These are phyloP conservation scores for Labeo catla DNA, from an alignment of 2,113 vertebrate species.

Conservation along the genomic window DNA sequence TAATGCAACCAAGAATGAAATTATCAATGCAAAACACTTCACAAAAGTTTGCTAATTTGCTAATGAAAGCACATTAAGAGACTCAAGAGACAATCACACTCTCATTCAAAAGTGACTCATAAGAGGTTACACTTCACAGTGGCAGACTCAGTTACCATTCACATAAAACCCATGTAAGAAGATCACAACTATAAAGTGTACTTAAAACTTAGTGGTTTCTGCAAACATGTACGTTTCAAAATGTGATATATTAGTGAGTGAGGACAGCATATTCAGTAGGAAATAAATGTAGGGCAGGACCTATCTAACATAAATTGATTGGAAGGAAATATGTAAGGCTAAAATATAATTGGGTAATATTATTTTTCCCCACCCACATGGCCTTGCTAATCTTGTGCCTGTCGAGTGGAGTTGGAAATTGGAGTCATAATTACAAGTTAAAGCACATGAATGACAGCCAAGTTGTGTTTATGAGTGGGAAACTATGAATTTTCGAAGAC, in stretches of 20 bases:
- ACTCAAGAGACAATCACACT: neutral
- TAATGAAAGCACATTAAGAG: neutral
- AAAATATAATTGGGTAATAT: neutral
- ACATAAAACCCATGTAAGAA: neutral
- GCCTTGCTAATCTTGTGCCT: neutral
- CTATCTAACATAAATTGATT: neutral
- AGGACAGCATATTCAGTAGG: neutral
- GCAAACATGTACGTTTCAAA: neutral
- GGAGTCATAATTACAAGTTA: neutral
- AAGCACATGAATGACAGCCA: neutral
- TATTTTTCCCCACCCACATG: neutral
- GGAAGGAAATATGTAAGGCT: neutral
- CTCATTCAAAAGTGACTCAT: conserved; percentile 5
- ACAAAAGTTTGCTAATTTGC: neutral
- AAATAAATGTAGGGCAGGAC: neutral
- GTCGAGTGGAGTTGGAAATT: neutral
- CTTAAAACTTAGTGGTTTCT: neutral
- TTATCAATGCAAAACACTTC: neutral
- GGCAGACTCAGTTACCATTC: neutral
- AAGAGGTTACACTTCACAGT: neutral
- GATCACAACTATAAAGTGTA: neutral
- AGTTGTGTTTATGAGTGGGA: neutral
- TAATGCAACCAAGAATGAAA: neutral
- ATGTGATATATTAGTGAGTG: neutral
- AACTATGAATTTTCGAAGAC: neutral